Evolutionary conservation across 1,140 invertebrate genomes (phyloP).

Genomic region (Myzus persicae): DNA sequence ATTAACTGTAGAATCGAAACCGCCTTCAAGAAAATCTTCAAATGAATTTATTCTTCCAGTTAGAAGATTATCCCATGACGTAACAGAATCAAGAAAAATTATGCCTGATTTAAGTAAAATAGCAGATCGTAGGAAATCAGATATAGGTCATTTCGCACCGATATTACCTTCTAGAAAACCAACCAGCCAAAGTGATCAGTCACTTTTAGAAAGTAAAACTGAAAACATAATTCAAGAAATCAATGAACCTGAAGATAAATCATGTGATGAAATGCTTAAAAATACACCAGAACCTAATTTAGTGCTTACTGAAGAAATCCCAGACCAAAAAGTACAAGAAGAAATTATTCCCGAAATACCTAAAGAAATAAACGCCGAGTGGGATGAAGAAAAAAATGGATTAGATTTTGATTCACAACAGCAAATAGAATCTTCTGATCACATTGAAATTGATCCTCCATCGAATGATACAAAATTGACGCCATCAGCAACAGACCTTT

Average conservation of each 20-base stretch:
- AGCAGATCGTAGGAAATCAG: slow-evolving; percentile 51
- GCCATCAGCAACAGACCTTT: neutral
- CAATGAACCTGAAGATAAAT: neutral
- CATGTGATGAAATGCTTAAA: neutral
- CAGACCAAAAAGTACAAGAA: neutral
- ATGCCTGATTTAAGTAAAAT: slow-evolving; percentile 54
- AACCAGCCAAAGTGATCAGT: slow-evolving; percentile 30
- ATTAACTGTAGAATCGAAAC: slow-evolving; percentile 11
- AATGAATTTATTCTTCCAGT: slow-evolving; percentile 36
- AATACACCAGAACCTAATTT: neutral
- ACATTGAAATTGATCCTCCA: neutral
- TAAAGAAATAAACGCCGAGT: neutral
- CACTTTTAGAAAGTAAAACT: neutral
- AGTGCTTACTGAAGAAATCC: neutral
- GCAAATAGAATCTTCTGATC: neutral
- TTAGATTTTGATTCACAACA: slow-evolving; percentile 14
- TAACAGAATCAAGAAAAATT: slow-evolving; percentile 53
- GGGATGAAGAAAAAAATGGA: slow-evolving; percentile 30
- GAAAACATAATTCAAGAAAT: slow-evolving; percentile 27
- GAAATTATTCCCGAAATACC: neutral
- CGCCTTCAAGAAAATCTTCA: slow-evolving; percentile 47
- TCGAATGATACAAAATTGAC: neutral
- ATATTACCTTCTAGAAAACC: slow-evolving; percentile 43
- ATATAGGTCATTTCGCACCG: slow-evolving; percentile 37
- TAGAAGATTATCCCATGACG: slow-evolving; percentile 44